A percentile compares a stretch with the other conserved stretches of the same genome.
Evolutionary conservation across 1,140 invertebrate species (phyloP).

Genomic region (Hylyphantes graminicola): DNA sequence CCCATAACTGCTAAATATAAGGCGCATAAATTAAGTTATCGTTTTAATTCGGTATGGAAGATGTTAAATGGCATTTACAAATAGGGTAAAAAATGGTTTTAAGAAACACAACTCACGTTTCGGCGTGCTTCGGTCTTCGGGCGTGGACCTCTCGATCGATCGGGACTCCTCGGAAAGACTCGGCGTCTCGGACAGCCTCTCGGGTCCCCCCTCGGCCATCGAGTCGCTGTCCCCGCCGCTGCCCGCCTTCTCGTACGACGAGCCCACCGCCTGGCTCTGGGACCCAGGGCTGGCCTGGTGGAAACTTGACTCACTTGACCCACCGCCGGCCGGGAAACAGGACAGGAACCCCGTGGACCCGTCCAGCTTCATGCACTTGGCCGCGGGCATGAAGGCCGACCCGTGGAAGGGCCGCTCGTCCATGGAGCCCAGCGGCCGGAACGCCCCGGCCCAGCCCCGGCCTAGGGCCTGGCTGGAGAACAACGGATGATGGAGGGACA

Average conservation of each 20-base stretch:
- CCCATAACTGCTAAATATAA: too few relatives aligned
- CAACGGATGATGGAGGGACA: constrained; percentile 69
- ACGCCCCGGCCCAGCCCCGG: constrained; percentile 70
- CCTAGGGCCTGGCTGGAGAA: constrained; percentile 68
- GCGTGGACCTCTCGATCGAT: constrained; percentile 71
- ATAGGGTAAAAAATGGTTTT: background rate
- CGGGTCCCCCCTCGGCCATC: constrained; percentile 67
- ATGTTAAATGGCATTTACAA: too few relatives aligned
- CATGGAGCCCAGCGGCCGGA: constrained; percentile 65
- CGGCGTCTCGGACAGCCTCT: constrained; percentile 70
- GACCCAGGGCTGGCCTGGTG: constrained; percentile 62
- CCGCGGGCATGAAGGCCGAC: constrained; percentile 64
- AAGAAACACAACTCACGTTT: constrained; percentile 69
- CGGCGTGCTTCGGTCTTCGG: constrained; percentile 71
- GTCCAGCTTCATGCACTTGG: constrained; percentile 72
- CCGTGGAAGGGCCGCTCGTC: constrained; percentile 50
- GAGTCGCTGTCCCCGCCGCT: constrained; percentile 66
- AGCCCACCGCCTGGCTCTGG: constrained; percentile 67
- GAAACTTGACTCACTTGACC: constrained; percentile 7
- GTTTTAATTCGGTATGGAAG: too few relatives aligned
- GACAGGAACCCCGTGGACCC: constrained; percentile 62
- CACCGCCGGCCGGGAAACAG: constrained; percentile 65
- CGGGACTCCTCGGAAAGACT: constrained; percentile 69
- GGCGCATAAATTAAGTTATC: too few relatives aligned
- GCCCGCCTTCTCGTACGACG: constrained; percentile 60